A percentile compares a stretch with the other conserved stretches of the same genome.
Evolutionary conservation across 2,113 vertebrate genomes (phyloP).

Genomic region (Holacanthus passer): DNA sequence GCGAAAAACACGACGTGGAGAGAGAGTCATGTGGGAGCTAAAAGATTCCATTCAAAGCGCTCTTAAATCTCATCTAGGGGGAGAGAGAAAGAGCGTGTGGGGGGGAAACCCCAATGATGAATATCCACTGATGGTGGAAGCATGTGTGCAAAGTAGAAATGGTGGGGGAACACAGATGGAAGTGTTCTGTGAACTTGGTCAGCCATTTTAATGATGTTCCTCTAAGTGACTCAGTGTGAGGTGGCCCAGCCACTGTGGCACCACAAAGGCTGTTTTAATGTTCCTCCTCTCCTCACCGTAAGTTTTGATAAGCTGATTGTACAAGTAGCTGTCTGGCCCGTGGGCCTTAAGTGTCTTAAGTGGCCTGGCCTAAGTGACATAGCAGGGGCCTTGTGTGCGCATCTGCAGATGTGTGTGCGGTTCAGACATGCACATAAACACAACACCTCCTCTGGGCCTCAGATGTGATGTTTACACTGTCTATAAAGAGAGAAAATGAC

Average conservation of each 20-base stretch:
- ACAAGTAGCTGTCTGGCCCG: slow-evolving; percentile 42
- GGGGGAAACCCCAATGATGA: slow-evolving; percentile 65
- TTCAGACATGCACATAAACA: slow-evolving; percentile 22
- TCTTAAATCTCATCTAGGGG: slow-evolving; percentile 72
- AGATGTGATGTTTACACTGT: slow-evolving; percentile 36
- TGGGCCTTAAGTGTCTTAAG: slow-evolving; percentile 39
- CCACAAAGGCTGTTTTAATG: slow-evolving; percentile 44
- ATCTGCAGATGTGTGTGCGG: background rate
- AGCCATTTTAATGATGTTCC: slow-evolving; percentile 78
- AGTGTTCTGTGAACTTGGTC: slow-evolving; percentile 78
- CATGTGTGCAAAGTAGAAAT: slow-evolving; percentile 75
- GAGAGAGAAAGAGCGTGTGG: slow-evolving; percentile 33
- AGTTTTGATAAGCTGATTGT: slow-evolving; percentile 54
- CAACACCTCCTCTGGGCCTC: slow-evolving; percentile 32
- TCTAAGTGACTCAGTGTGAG: slow-evolving; percentile 74
- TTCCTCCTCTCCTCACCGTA: slow-evolving; percentile 32
- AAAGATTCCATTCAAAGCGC: slow-evolving; percentile 83
- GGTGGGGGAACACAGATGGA: slow-evolving; percentile 78
- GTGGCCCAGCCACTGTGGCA: slow-evolving; percentile 58
- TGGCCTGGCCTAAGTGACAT: slow-evolving; percentile 12
- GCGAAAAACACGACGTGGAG: slow-evolving; percentile 77
- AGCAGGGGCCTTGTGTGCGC: background rate
- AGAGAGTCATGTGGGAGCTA: slow-evolving; percentile 80
- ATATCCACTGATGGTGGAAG: slow-evolving; percentile 76
- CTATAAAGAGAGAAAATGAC: slow-evolving; percentile 37